These are phyloP conservation scores for Sthenelais limicola DNA, from an alignment of 2,888 invertebrate species.

Conservation along the genomic window DNA sequence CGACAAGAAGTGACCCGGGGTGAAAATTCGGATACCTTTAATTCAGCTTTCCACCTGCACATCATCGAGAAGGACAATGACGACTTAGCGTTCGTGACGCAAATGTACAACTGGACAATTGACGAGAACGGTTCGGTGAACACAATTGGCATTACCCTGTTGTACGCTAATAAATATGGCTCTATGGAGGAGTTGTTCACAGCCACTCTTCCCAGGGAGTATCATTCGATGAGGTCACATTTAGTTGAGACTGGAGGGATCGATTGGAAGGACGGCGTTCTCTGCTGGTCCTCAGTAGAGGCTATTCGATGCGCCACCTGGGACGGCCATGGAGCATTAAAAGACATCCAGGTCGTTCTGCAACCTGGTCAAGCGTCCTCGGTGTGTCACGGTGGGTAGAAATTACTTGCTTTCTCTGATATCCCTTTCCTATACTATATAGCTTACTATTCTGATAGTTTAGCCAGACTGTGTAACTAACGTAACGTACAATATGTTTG, in stretches of 20 bases:
- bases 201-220: background rate
- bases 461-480: no score
- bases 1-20: background rate
- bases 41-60: constrained; percentile 27
- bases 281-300: constrained; percentile 27
- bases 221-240: constrained; percentile 10
- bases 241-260: constrained; percentile 26
- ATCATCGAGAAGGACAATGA: background rate
- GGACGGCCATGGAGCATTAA: background rate
- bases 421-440: no score
- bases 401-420: no score
- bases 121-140: background rate
- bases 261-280: constrained; percentile 18
- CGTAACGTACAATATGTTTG: no score
- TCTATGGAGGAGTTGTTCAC: constrained; percentile 9
- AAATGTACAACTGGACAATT: constrained; percentile 34
- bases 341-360: constrained; percentile 2
- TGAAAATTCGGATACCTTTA: background rate
- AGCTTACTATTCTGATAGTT: no score
- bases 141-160: background rate
- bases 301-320: constrained; percentile 25
- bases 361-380: constrained; percentile 1
- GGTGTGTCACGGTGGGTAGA: constrained; percentile 23
- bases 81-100: constrained; percentile 16
- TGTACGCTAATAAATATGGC: constrained; percentile 2